Base-by-base conservation (phyloP, 2,797 vertebrate genomes). In the Lates japonicus region DNA sequence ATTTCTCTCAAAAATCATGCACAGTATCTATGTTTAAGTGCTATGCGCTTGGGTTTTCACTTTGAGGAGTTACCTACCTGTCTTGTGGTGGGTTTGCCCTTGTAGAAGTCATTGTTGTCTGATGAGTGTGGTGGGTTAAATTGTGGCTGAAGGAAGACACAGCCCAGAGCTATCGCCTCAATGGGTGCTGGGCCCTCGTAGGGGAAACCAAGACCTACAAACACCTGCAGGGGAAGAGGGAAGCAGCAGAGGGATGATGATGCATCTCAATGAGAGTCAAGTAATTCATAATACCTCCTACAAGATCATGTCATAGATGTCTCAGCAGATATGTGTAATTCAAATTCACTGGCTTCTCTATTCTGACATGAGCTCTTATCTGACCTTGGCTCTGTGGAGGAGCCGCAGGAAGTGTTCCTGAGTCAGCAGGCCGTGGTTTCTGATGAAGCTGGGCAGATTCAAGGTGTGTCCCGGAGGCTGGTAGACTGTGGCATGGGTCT, bases 121-220 rank as follows among this genome's bases (percentile, higher is more conserved):
- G 94, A 87, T 31, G 93, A 93, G 82, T 91, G 94, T 2, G 93
- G 87, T 0, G 95, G 93, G 42, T 88, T 67, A 71, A 95, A 93
- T 4, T 80, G 76, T 5, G 94, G 94, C 88, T 95, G 94, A 33
- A 95, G 89, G 74, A 95, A 95, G 63, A 93, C 72, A 20, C 95
- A 95, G 22, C 95, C 95, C 58, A 93, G 72, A 37, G 92, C 90
- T 14, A 95, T 87, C 0, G 95, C 94, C 77, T 95, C 94, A 25
- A 95, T 90, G 5, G 95, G 94, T 70, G 95, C 94, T 3, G 95
- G 95, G 71, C 95, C 94, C 76, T 95, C 95, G 7, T 94, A 95
- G 48, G 95, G 94, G 78, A 95, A 95, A 46, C 94, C 94, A 13
- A 95, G 93, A 52, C 95, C 95, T 22, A 95, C 93, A 90, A 95